Evolutionary conservation across 2,888 invertebrate genomes (phyloP), one percentile per base, ranked within the genome.

Genomic region (Operophtera brumata): DNA sequence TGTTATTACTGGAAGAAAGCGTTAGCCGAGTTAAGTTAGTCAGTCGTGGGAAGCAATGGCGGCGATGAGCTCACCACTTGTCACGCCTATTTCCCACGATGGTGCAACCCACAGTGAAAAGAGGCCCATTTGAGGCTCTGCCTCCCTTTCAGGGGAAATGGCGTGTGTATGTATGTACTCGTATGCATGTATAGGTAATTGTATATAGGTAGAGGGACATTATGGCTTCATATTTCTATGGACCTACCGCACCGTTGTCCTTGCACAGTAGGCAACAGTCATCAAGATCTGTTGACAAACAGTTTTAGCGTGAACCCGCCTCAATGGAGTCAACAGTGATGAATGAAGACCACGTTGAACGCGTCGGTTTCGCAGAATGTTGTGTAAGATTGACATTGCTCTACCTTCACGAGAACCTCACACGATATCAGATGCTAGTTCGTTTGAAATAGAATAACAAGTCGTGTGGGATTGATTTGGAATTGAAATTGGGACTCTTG

Each of bases 401-500:
- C 26, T 48, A 35, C 47, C 47, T 51, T 37, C 42, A 49, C 28
- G 28, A 36, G 8, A 28, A 45, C 35, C n/a, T 46, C 56, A 43
- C 8, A 35, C 46, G 32, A 58, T 37, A 50, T 44, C 36, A 37
- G 44, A 53, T 37, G 55, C 41, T 43, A 54, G 40, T 12, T 0
- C 0, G 8, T 7, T 28, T 11, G 11, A 0, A 8, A 51, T 59
- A 64, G 46, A 54, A 57, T 61, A 35, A 42, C 50, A 30, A 52
- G 44, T 61, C 26, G 32, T 8, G 25, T 40, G 28, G 26, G 9
- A 32, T 55, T 37, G 42, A 44, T 63, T 66, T 54, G 57, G 44
- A 54, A 57, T 57, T 52, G 65, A 51, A 62, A 67, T 59, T 78
- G 79, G 80, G 82, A 76, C 64, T 61, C 49, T 61, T 82, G 83